A percentile compares a stretch with the other conserved stretches of the same genome.
phyloP scores from a whole-genome alignment of 2,113 vertebrate genomes.

The Pseudorectes ferrugineus region DNA sequence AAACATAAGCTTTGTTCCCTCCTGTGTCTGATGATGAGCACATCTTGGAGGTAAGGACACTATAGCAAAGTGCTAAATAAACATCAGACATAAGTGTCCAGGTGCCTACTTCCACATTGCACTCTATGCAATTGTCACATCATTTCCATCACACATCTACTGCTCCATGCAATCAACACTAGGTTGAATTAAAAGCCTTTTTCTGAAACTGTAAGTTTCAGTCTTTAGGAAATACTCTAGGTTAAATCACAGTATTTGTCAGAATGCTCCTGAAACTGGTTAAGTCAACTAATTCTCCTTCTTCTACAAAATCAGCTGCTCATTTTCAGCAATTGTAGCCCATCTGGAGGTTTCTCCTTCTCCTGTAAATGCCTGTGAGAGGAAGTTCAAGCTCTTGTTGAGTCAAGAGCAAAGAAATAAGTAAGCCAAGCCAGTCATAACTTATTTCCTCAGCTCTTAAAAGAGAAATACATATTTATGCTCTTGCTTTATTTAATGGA shows the following conservation, averaged over 20 bases:
- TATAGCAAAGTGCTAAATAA: background rate
- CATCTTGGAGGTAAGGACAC: background rate
- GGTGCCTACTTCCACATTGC: fast-evolving
- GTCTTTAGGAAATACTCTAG: background rate
- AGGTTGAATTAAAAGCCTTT: background rate
- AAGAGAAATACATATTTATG: background rate
- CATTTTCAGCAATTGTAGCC: background rate
- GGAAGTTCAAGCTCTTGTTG: background rate
- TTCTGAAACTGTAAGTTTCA: background rate
- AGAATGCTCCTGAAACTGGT: background rate
- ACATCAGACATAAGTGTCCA: background rate
- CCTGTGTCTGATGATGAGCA: background rate
- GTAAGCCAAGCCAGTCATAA: background rate
- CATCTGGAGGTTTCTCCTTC: background rate
- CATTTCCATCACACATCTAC: background rate
- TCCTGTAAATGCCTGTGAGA: background rate
- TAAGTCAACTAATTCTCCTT: background rate
- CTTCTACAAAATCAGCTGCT: background rate
- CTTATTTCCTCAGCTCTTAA: background rate
- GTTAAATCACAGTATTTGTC: background rate
- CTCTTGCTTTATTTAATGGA: background rate
- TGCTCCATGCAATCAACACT: background rate
- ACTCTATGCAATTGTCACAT: background rate
- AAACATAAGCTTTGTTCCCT: background rate
- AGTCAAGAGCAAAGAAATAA: background rate